phyloP scores from a whole-genome alignment of 2,888 invertebrate genomes.

The Epinotia brunnichana region DNA sequence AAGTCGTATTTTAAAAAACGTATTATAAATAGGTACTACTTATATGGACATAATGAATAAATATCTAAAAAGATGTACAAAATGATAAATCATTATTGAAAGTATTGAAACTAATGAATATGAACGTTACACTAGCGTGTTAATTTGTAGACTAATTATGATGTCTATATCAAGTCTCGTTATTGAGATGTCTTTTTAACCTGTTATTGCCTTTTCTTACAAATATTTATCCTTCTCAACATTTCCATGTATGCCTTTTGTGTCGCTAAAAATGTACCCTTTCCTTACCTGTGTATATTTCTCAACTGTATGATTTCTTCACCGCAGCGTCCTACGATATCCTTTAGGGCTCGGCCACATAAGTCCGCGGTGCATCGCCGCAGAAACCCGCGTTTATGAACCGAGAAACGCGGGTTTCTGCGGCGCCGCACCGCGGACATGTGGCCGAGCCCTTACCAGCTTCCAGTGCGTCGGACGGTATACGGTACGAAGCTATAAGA shows the following conservation, averaged over 20 bases:
- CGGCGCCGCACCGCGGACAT: too few relatives aligned
- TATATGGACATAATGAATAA: slow-evolving; percentile 30
- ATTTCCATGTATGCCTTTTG: slow-evolving; percentile 14
- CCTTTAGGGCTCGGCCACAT: too few relatives aligned
- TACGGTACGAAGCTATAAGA: too few relatives aligned
- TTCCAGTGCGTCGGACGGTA: too few relatives aligned
- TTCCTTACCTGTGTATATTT: background rate
- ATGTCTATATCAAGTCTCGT: slow-evolving; percentile 57
- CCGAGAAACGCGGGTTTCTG: too few relatives aligned
- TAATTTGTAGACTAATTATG: slow-evolving; percentile 55
- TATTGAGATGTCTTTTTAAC: slow-evolving; percentile 54
- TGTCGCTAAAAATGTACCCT: slow-evolving; percentile 2
- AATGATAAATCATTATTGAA: slow-evolving; percentile 28
- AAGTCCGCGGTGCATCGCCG: too few relatives aligned
- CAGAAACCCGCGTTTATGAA: too few relatives aligned
- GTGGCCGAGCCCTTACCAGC: too few relatives aligned
- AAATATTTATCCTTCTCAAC: slow-evolving; percentile 19
- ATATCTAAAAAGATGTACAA: slow-evolving; percentile 40
- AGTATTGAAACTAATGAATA: slow-evolving; percentile 28
- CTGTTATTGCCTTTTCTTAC: slow-evolving; percentile 53
- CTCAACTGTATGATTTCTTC: background rate
- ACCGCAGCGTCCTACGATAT: too few relatives aligned
- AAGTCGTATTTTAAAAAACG: slow-evolving; percentile 40
- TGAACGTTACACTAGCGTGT: slow-evolving; percentile 44
- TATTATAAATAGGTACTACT: slow-evolving; percentile 39